Conservation (phyloP, 2,113 vertebrate species). For the Lamprotornis superbus region DNA sequence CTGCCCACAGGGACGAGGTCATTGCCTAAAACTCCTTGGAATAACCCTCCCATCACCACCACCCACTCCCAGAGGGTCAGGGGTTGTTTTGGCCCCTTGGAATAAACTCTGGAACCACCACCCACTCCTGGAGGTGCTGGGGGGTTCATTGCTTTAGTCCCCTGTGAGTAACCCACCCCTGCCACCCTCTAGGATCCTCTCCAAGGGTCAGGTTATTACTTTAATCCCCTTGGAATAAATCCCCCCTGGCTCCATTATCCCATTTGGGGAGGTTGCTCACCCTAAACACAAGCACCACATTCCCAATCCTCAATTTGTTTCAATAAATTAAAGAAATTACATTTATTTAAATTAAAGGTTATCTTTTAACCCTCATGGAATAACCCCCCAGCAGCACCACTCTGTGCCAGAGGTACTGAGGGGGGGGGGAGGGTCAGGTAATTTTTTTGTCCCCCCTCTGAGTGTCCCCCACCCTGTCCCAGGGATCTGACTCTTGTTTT, state of each 20-base stretch:
- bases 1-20: neutral
- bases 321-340: neutral
- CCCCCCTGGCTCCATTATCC: too few species aligned
- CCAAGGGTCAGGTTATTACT: neutral
- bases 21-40: neutral
- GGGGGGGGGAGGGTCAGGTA: neutral
- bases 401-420: neutral
- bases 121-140: rapidly evolving
- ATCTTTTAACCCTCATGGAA: neutral
- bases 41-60: neutral
- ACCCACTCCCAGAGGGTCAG: neutral
- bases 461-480: neutral
- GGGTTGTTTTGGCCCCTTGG: neutral
- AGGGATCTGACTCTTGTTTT: neutral
- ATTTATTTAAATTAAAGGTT: neutral
- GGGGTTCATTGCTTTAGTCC: neutral
- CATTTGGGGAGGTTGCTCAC: neutral
- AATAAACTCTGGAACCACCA: neutral
- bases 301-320: neutral
- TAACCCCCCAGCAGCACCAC: neutral
- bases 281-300: neutral
- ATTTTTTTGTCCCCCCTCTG: neutral
- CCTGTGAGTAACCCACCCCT: neutral
- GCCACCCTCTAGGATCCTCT: neutral
- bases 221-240: neutral